Conservation (phyloP, 2,113 vertebrate genomes). For the Nestor notabilis region DNA sequence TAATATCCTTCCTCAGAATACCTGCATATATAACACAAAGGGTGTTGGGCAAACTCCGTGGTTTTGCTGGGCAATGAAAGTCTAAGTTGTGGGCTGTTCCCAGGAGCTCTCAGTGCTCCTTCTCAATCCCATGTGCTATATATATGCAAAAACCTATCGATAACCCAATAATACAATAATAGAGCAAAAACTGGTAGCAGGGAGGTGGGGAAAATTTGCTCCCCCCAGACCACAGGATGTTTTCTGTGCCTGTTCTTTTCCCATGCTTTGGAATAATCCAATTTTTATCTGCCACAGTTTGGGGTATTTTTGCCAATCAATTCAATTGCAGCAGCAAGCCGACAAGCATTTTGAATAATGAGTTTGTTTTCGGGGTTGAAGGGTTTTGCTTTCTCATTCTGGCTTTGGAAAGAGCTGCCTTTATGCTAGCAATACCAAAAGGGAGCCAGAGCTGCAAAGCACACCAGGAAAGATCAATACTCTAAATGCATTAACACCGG, state of each 20-base stretch:
- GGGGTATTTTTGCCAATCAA: not conserved
- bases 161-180: not conserved
- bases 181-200: not conserved
- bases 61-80: not conserved
- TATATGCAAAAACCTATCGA: not conserved
- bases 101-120: not conserved
- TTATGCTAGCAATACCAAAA: slow-evolving; percentile 10
- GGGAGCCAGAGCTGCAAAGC: slow-evolving; percentile 41
- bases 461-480: slow-evolving; percentile 53
- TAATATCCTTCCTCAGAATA: not conserved
- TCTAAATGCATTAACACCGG: slow-evolving; percentile 64
- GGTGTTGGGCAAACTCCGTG: not conserved
- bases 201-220: not conserved
- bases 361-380: slow-evolving; percentile 45
- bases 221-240: not conserved
- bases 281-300: not conserved
- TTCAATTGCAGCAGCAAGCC: not conserved
- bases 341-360: slow-evolving; percentile 59
- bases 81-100: not conserved
- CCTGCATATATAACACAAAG: not conserved
- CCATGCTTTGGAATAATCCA: not conserved
- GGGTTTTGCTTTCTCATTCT: slow-evolving; percentile 59
- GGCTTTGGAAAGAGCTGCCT: slow-evolving; percentile 33
- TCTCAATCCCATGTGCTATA: not conserved
- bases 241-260: slow-evolving; percentile 4